Conservation (phyloP, 2,113 vertebrate species). For the Melanerpes aurifrons region DNA sequence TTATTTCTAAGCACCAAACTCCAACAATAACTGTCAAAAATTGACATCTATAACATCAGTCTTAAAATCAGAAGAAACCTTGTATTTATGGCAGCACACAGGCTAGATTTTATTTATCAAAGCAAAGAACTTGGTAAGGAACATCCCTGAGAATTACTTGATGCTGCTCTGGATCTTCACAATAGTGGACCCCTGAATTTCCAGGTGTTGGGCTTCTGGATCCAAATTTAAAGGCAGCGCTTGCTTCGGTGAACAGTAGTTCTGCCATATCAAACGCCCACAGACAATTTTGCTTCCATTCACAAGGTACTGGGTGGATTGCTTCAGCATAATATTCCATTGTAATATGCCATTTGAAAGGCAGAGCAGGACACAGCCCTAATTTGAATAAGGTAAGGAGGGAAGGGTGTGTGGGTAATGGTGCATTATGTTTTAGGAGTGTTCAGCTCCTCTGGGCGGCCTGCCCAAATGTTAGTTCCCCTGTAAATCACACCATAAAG, state of each 20-base stretch:
- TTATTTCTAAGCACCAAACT: not conserved
- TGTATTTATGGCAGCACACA: not conserved
- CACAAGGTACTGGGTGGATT: not conserved
- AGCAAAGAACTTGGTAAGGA: not conserved
- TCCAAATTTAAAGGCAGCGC: not conserved
- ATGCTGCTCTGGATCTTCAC: not conserved
- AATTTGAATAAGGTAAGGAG: not conserved
- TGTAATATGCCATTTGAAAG: not conserved
- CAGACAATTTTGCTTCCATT: not conserved
- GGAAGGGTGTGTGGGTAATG: not conserved
- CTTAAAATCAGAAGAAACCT: not conserved
- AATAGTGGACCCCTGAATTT: not conserved
- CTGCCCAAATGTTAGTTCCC: not conserved
- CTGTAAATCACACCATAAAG: not conserved
- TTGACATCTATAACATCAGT: not conserved
- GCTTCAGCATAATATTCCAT: not conserved
- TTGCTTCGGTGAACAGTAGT: not conserved
- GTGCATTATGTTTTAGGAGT: not conserved
- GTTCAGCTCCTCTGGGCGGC: not conserved
- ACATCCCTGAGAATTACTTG: not conserved
- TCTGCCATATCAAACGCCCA: not conserved
- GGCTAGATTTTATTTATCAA: not conserved
- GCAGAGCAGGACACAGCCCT: not conserved
- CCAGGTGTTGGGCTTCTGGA: not conserved
- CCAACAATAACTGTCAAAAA: not conserved